Percentiles rank a stretch among this genome's conserved stretches.
Conservation (phyloP, 2,888 invertebrate species). For the Platynereis dumerilii region DNA sequence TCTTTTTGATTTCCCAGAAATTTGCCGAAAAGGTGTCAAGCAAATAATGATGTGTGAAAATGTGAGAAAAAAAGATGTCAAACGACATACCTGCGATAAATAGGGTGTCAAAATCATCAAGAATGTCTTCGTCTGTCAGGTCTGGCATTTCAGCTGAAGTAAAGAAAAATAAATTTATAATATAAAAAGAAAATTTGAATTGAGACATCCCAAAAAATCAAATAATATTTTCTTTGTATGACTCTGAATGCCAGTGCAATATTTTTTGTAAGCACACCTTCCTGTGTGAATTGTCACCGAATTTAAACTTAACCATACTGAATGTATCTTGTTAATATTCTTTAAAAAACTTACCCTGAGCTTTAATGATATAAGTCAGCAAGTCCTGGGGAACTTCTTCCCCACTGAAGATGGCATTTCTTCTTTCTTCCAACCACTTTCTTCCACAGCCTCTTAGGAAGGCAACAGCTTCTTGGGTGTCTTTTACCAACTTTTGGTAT, state of each 20-base stretch:
- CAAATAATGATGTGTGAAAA: too few species aligned
- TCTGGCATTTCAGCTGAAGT: not conserved
- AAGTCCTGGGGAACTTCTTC: conserved; percentile 15
- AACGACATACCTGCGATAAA: conserved; percentile 21
- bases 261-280: too few species aligned
- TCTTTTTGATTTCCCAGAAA: too few species aligned
- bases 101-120: conserved; percentile 28
- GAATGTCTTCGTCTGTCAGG: conserved; percentile 19
- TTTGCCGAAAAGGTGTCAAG: too few species aligned
- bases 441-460: conserved; percentile 13
- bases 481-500: conserved; percentile 1
- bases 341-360: conserved; percentile 5
- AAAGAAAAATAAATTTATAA: not conserved
- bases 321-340: too few species aligned
- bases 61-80: not conserved
- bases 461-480: conserved; percentile 4
- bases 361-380: conserved; percentile 12
- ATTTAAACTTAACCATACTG: too few species aligned
- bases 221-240: too few species aligned
- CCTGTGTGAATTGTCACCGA: too few species aligned
- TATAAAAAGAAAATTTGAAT: not conserved
- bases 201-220: too few species aligned
- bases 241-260: too few species aligned
- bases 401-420: conserved; percentile 1
- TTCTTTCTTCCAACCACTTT: conserved; percentile 7